These are phyloP conservation scores for Sesia apiformis DNA, from an alignment of 2,888 invertebrate species.

Conservation along the genomic window DNA sequence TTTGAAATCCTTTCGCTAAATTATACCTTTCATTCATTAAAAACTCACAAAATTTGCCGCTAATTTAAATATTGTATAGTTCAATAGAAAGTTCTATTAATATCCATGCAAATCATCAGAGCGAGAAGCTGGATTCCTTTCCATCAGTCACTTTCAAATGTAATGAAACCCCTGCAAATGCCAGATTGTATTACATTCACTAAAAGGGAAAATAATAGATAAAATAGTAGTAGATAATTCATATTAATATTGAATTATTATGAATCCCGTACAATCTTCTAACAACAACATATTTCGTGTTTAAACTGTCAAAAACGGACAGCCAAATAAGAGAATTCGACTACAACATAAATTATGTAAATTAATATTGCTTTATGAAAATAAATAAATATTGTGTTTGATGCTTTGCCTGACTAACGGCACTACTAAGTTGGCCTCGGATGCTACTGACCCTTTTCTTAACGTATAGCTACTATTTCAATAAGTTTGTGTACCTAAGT, in stretches of 20 bases:
- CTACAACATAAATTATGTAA: background rate
- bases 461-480: background rate
- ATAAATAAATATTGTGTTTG: background rate
- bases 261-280: background rate
- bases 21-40: background rate
- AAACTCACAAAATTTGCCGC: background rate
- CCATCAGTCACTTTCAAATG: no score
- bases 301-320: background rate
- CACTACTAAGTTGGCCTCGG: background rate
- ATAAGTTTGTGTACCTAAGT: no score
- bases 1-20: conserved; percentile 45
- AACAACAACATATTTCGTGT: background rate
- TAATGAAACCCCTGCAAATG: no score
- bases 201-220: no score
- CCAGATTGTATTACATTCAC: no score
- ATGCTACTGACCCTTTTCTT: background rate
- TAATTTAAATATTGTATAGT: background rate
- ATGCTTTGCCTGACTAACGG: background rate
- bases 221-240: no score
- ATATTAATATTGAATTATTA: no score
- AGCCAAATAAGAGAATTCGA: background rate
- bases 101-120: background rate
- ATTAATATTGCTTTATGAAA: background rate
- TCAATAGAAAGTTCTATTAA: background rate
- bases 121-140: no score